Percentiles rank a stretch among this genome's conserved stretches.
phyloP scores from a whole-genome alignment of 2,113 vertebrate genomes.

The Gobius niger region DNA sequence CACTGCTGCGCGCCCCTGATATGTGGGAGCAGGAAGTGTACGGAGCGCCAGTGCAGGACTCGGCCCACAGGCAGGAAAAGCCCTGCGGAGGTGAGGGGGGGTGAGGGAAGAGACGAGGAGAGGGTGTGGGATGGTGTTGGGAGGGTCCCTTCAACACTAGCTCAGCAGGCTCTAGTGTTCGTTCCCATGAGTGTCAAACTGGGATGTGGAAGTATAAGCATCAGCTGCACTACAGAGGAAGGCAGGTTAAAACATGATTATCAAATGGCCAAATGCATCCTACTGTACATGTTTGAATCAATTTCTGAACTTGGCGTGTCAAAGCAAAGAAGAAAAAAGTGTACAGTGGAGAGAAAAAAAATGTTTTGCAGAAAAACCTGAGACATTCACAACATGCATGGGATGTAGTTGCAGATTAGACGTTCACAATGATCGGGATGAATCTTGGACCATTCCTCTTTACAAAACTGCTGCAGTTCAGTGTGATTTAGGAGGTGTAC shows the following conservation, averaged over 20 bases:
- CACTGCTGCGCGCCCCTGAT: slow-evolving; percentile 71
- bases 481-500: no score
- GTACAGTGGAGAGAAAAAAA: no score
- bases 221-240: slow-evolving; percentile 15
- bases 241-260: slow-evolving; percentile 3
- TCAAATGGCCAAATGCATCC: no score
- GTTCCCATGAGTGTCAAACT: slow-evolving; percentile 57
- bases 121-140: slow-evolving; percentile 53
- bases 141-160: slow-evolving; percentile 61
- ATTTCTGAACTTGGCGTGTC: no score
- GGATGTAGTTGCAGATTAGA: no score
- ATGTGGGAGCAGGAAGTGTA: slow-evolving; percentile 73
- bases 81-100: slow-evolving; percentile 63
- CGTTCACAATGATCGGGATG: no score
- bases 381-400: no score
- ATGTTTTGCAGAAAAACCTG: no score
- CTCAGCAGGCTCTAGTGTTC: slow-evolving; percentile 19
- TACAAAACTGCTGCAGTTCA: no score
- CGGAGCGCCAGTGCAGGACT: slow-evolving; percentile 67
- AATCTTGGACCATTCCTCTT: no score
- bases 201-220: slow-evolving; percentile 25
- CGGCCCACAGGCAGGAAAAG: slow-evolving; percentile 72
- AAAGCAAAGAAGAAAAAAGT: no score
- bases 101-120: slow-evolving; percentile 2
- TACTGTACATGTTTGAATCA: no score